Percentiles rank a stretch among this genome's conserved stretches.
These are phyloP conservation scores for Ceyx margarethae DNA, from an alignment of 2,113 vertebrate species.

Conservation along the genomic window DNA sequence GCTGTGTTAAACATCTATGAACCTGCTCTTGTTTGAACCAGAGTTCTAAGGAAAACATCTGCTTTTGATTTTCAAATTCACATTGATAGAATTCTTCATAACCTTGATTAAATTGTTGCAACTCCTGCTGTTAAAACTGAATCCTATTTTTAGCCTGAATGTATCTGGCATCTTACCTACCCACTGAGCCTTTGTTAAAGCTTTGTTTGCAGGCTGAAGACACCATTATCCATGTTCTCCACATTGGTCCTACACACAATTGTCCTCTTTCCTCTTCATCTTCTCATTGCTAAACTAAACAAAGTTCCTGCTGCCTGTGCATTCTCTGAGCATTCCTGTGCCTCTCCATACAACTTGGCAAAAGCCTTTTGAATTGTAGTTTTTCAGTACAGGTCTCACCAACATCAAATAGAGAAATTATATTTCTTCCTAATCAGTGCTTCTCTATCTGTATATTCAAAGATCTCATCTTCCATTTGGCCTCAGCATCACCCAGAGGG, in stretches of 20 bases:
- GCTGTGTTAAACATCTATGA: not conserved
- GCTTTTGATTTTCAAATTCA: constrained; percentile 20
- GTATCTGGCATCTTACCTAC: not conserved
- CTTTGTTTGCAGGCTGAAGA: not conserved
- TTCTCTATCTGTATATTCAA: not conserved
- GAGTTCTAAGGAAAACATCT: constrained; percentile 24
- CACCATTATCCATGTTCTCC: not conserved
- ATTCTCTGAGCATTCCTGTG: not conserved
- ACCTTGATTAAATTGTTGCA: constrained; percentile 18
- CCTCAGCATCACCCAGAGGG: not conserved
- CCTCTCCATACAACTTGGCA: not conserved
- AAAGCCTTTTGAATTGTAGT: not conserved
- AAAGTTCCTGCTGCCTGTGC: not conserved
- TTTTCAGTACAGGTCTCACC: not conserved
- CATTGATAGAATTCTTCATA: constrained; percentile 6
- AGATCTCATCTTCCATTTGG: not conserved
- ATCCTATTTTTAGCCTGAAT: constrained; percentile 8
- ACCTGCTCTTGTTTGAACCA: not conserved
- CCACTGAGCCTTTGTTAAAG: not conserved
- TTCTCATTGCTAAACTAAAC: not conserved
- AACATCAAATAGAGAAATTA: not conserved
- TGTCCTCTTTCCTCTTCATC: not conserved
- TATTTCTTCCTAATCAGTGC: not conserved
- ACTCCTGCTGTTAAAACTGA: not conserved
- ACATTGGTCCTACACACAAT: not conserved